These are phyloP conservation scores for Pygoscelis antarcticus DNA, from an alignment of 2,113 vertebrate species.

Conservation along the genomic window DNA sequence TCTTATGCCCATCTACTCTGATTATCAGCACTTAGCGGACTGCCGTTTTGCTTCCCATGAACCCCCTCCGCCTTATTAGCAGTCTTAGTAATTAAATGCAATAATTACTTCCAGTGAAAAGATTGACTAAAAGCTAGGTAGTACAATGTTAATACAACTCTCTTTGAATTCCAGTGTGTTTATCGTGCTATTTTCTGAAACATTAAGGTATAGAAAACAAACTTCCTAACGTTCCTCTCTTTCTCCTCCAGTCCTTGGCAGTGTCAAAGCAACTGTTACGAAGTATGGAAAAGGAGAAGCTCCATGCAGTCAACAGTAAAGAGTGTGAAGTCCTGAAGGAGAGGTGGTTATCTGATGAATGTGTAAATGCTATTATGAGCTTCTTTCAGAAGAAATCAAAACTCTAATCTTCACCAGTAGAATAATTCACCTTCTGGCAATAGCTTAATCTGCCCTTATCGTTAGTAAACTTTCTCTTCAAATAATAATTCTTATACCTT, in stretches of 20 bases:
- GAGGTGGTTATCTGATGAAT: constrained; percentile 87
- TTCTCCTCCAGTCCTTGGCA: constrained; percentile 76
- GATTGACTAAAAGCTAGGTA: background rate
- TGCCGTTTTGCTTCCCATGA: background rate
- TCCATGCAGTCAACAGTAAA: constrained; percentile 78
- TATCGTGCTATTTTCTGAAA: background rate
- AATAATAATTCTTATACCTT: background rate
- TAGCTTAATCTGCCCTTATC: background rate
- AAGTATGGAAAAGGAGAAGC: constrained; percentile 78
- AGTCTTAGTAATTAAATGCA: background rate
- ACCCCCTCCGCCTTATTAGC: background rate
- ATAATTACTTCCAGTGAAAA: background rate
- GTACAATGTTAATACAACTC: background rate
- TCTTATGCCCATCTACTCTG: background rate
- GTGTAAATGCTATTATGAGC: constrained; percentile 77
- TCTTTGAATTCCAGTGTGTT: background rate
- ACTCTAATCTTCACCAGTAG: constrained; percentile 53
- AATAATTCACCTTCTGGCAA: background rate
- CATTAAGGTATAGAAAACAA: background rate
- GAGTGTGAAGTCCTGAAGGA: constrained; percentile 80
- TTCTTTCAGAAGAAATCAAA: constrained; percentile 87
- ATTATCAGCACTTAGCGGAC: background rate
- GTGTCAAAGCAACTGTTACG: constrained; percentile 88
- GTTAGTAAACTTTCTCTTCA: background rate
- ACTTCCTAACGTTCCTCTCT: background rate